Evolutionary conservation across 1,140 invertebrate genomes (phyloP).

Genomic region (Subanguina moxae): DNA sequence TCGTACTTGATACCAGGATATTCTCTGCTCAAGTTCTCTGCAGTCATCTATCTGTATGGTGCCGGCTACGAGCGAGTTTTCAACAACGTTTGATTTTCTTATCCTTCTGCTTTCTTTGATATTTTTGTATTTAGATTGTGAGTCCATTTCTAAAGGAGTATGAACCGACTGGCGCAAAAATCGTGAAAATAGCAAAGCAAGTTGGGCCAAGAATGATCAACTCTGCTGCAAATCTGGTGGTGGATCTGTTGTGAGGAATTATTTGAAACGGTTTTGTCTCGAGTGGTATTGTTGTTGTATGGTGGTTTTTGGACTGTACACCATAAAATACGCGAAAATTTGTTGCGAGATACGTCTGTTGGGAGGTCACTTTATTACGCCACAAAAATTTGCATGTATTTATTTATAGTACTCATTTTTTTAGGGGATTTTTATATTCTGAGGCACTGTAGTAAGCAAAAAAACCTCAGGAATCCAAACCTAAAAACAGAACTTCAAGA

Average conservation of each 20-base stretch:
- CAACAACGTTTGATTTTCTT: constrained; percentile 9
- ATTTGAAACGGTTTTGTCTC: too few relatives aligned
- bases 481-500: too few relatives aligned
- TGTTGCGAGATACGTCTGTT: too few relatives aligned
- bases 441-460: too few relatives aligned
- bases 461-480: too few relatives aligned
- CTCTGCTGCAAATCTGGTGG: not conserved
- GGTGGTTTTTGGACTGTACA: too few relatives aligned
- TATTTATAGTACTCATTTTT: too few relatives aligned
- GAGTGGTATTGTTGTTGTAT: too few relatives aligned
- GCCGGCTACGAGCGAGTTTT: constrained; percentile 21
- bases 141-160: constrained; percentile 17
- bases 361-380: too few relatives aligned
- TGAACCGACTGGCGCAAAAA: constrained; percentile 7
- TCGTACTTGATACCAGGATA: constrained; percentile 20
- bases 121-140: constrained; percentile 4
- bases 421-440: too few relatives aligned
- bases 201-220: not conserved
- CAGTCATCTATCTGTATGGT: constrained; percentile 9
- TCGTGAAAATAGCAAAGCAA: constrained; percentile 1
- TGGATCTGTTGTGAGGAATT: not conserved
- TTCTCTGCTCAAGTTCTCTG: constrained; percentile 23
- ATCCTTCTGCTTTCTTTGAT: not conserved
- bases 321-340: too few relatives aligned
- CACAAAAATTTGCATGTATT: too few relatives aligned